Percentiles rank a stretch among this genome's conserved stretches.
Conservation (phyloP, 2,797 vertebrate species). For the Microctenopoma lineatum region DNA sequence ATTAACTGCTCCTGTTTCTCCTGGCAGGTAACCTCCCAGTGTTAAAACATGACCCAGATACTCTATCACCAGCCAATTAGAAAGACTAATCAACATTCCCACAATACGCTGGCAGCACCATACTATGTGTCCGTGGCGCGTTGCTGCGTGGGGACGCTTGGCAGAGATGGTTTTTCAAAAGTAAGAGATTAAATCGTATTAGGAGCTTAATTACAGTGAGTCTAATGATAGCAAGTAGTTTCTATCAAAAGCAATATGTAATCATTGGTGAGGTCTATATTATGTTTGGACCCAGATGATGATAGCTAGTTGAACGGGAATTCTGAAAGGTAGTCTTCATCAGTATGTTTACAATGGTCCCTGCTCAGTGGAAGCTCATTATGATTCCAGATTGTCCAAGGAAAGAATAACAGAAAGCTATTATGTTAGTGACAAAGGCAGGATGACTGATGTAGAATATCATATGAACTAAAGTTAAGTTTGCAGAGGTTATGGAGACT, state of each 20-base stretch:
- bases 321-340: constrained; percentile 76
- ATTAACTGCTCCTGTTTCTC: constrained; percentile 14
- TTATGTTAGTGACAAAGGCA: constrained; percentile 47
- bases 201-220: constrained; percentile 51
- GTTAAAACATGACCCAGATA: constrained; percentile 47
- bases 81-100: constrained; percentile 57
- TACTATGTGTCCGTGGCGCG: constrained; percentile 11
- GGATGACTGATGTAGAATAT: constrained; percentile 22
- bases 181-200: constrained; percentile 64
- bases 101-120: constrained; percentile 25
- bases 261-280: constrained; percentile 53
- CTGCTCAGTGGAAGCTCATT: constrained; percentile 74
- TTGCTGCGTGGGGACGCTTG: background rate
- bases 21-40: constrained; percentile 40
- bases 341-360: constrained; percentile 60
- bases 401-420: constrained; percentile 48
- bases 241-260: constrained; percentile 44
- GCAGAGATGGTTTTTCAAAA: constrained; percentile 35
- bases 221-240: constrained; percentile 19
- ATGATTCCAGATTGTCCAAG: constrained; percentile 46
- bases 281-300: constrained; percentile 48
- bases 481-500: constrained; percentile 11
- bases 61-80: constrained; percentile 61
- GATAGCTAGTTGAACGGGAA: constrained; percentile 56
- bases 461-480: constrained; percentile 18